Percentiles rank a stretch among this genome's conserved stretches.
Conservation (phyloP, 2,888 invertebrate species). For the Pilophorus perplexus region DNA sequence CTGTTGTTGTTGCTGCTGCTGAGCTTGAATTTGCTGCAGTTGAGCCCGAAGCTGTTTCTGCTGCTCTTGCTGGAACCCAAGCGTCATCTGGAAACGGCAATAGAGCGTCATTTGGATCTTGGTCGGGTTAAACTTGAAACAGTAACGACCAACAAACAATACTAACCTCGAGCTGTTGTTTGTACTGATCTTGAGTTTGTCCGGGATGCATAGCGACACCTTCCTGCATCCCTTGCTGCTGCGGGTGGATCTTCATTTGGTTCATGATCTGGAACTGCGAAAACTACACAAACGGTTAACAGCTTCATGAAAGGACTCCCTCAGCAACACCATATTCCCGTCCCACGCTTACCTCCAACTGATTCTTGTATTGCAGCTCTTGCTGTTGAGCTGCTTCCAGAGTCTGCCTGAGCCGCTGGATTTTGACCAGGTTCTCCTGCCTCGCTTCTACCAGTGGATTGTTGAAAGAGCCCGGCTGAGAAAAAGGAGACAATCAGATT, state of each 20-base stretch:
- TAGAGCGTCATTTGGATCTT: background rate
- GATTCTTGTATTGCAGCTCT: slow-evolving; percentile 73
- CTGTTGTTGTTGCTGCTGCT: slow-evolving; percentile 50
- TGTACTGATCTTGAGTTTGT: slow-evolving; percentile 78
- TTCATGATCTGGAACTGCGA: slow-evolving; percentile 56
- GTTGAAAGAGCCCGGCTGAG: slow-evolving; percentile 44
- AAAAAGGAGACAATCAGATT: background rate
- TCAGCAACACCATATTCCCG: too few species aligned
- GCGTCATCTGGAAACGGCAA: slow-evolving; percentile 21
- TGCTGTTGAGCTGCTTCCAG: slow-evolving; percentile 77
- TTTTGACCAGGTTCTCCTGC: slow-evolving; percentile 75
- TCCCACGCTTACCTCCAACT: slow-evolving; percentile 66
- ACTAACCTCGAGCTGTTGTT: slow-evolving; percentile 67
- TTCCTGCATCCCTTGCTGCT: slow-evolving; percentile 59
- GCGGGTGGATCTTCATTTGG: slow-evolving; percentile 56
- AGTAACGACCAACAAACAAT: too few species aligned
- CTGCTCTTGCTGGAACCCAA: slow-evolving; percentile 52
- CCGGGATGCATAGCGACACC: slow-evolving; percentile 64
- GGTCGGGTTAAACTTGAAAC: too few species aligned
- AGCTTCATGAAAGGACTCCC: too few species aligned
- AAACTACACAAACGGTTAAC: slow-evolving; percentile 19
- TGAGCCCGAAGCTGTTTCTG: slow-evolving; percentile 51
- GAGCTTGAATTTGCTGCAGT: slow-evolving; percentile 49
- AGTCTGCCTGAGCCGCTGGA: slow-evolving; percentile 72
- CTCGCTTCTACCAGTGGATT: slow-evolving; percentile 65